Evolutionary conservation across 2,888 invertebrate genomes (phyloP), one percentile per base, ranked within the genome.

Genomic region (Agonum fuliginosum): DNA sequence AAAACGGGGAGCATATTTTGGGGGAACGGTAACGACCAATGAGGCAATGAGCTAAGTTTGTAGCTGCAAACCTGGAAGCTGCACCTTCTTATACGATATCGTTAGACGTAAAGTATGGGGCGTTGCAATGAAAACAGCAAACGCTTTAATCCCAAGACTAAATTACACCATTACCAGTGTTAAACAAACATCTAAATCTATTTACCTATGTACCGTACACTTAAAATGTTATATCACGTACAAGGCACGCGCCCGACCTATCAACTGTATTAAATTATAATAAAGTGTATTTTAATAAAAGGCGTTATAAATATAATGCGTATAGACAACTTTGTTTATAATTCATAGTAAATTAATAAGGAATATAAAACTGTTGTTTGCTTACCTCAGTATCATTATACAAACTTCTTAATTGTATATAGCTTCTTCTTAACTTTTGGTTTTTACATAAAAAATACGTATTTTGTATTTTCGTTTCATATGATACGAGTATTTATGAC

Each of bases 101-200:
- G 17, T 46, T 17, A 17, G 46, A 5, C n/a, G n/a, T n/a, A n/a
- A n/a, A n/a, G n/a, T n/a, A n/a, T n/a, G 46, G 17, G 17, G 46
- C 46, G 46, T 46, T 46, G 46, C 46, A 17, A 46, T 46, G 46
- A 46, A 46, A 46, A 46, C 46, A 46, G 4, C 46, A 46, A 37
- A 46, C 46, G 46, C 46, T 46, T 46, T 46, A 46, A 46, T 43
- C 43, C 43, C 14, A 5, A 12, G 17, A 46, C 46, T 46, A 46
- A 46, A 46, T 46, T 46, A 46, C 46, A 46, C 46, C 46, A 46
- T 46, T 17, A 46, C 46, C 46, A 46, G 46, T 46, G 46, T 46
- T 46, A 46, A 46, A 46, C 17, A 46, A 46, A 46, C 17, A 46
- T 17, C 46, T 46, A 46, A 46, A 46, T 46, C 46, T 46, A 46